A percentile compares a stretch with the other conserved stretches of the same genome.
Conservation (phyloP, 2,888 invertebrate species). For the Apotomis turbidana region DNA sequence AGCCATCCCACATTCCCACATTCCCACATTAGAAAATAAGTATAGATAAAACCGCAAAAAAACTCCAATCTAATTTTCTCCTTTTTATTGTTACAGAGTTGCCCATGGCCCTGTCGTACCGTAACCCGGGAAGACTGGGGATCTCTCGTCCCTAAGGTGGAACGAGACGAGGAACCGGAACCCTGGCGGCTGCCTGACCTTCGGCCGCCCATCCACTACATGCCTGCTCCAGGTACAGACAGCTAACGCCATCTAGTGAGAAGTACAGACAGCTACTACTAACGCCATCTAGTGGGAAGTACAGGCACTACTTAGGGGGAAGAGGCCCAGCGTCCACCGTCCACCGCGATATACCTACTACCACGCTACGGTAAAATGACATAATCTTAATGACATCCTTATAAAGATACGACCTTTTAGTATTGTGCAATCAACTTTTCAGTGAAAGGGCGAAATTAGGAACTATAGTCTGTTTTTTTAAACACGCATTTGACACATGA, state of each 20-base stretch:
- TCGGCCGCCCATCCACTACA: constrained; percentile 70
- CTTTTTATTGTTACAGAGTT: constrained; percentile 56
- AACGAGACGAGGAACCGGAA: constrained; percentile 68
- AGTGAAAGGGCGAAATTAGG: too few relatives aligned
- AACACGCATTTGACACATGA: too few relatives aligned
- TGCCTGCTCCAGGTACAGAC: constrained; percentile 70
- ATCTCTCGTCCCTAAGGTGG: constrained; percentile 73
- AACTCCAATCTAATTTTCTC: neutral
- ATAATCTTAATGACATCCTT: too few relatives aligned
- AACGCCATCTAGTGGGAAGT: neutral
- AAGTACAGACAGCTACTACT: neutral
- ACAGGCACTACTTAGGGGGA: too few relatives aligned
- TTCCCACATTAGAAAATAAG: neutral
- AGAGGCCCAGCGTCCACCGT: too few relatives aligned
- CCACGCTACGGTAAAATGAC: too few relatives aligned
- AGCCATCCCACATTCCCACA: too few relatives aligned
- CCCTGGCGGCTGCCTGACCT: constrained; percentile 78
- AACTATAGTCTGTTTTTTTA: too few relatives aligned
- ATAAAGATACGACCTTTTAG: too few relatives aligned
- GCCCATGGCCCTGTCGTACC: constrained; percentile 71
- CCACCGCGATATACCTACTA: too few relatives aligned
- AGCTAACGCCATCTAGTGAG: neutral
- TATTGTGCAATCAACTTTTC: too few relatives aligned
- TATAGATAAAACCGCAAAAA: neutral
- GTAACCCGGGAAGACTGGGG: constrained; percentile 69